These are phyloP conservation scores for Flabesymbios commensalis DNA, from an alignment of 2,888 invertebrate species.

Conservation along the genomic window DNA sequence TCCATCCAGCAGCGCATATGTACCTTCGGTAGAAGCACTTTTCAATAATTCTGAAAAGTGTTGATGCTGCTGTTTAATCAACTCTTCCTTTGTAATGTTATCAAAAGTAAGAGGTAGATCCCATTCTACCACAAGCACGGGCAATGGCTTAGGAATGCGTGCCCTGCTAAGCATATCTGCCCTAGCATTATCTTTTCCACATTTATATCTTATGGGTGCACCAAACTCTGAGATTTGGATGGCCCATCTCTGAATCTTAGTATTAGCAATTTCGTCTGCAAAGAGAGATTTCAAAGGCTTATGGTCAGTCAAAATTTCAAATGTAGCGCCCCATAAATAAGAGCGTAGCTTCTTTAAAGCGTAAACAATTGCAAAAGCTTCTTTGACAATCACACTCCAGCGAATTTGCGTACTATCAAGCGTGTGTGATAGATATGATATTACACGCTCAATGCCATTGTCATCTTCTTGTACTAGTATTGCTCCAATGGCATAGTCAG, in stretches of 20 bases:
- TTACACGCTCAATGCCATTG: conserved; percentile 7
- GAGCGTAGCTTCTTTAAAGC: background rate
- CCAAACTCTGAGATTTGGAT: conserved; percentile 22
- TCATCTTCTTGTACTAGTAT: conserved; percentile 7
- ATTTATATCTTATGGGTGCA: background rate
- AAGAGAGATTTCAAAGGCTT: background rate
- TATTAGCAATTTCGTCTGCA: conserved; percentile 15
- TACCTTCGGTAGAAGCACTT: too few relatives aligned
- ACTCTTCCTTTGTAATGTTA: too few relatives aligned
- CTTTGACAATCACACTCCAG: conserved; percentile 4
- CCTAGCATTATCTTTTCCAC: too few relatives aligned
- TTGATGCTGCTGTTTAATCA: too few relatives aligned
- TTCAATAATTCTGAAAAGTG: too few relatives aligned
- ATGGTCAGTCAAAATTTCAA: conserved; percentile 3
- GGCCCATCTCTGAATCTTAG: conserved; percentile 21
- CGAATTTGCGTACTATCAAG: background rate
- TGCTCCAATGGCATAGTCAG: background rate
- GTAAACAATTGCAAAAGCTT: conserved; percentile 4
- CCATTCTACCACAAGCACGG: too few relatives aligned
- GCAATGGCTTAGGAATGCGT: too few relatives aligned
- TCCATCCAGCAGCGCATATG: too few relatives aligned
- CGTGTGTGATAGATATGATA: conserved; percentile 1
- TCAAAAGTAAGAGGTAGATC: too few relatives aligned
- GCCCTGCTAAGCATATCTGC: too few relatives aligned
- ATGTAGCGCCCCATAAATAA: conserved; percentile 5